Conservation (phyloP, 2,797 vertebrate species). For the Serranus cabrilla region DNA sequence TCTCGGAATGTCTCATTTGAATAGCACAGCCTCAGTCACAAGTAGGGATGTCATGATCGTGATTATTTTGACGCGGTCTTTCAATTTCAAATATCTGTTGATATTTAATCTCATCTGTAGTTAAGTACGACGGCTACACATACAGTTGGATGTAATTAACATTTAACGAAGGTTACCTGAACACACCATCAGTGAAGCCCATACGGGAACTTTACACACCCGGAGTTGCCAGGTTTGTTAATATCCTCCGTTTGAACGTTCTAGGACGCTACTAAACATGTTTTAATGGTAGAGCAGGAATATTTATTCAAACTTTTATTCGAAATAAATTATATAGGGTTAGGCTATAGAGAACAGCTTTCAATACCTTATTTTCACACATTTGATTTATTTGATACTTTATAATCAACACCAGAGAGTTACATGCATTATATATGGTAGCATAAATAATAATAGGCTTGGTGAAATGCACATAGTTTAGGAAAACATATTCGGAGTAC, state of each 20-base stretch:
- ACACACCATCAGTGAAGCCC: constrained; percentile 16
- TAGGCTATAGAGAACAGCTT: background rate
- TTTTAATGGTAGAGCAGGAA: background rate
- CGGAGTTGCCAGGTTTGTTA: constrained; percentile 63
- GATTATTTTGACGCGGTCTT: background rate
- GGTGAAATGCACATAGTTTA: background rate
- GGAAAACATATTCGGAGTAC: background rate
- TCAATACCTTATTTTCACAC: background rate
- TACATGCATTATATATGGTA: background rate
- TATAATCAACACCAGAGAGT: background rate
- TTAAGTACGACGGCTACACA: background rate
- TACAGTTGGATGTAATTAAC: accelerated
- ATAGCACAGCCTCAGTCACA: background rate
- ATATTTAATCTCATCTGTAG: background rate
- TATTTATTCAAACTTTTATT: background rate
- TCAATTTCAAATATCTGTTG: background rate
- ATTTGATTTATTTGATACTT: background rate
- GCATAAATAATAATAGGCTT: background rate
- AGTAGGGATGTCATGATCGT: background rate
- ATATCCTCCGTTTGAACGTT: constrained; percentile 10
- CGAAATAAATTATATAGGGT: background rate
- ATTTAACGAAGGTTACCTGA: background rate
- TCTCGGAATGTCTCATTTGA: background rate
- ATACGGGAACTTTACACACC: constrained; percentile 68
- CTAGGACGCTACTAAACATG: accelerated